These are phyloP conservation scores for Gnathonemus longibarbis DNA, from an alignment of 2,113 vertebrate genomes.

Conservation along the genomic window DNA sequence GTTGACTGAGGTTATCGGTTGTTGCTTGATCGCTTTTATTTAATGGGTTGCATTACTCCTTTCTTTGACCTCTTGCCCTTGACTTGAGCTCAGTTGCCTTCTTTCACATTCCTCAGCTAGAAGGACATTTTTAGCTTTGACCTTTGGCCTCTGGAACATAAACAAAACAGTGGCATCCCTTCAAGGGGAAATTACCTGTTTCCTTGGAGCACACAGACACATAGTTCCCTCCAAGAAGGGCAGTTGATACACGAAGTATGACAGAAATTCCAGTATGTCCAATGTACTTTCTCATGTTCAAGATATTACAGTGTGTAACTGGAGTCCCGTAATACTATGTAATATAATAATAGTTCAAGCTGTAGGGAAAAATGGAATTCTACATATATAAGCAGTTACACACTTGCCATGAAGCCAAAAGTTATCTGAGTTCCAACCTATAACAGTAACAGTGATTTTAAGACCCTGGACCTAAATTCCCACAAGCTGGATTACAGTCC, in stretches of 20 bases:
- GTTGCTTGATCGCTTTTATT: background rate
- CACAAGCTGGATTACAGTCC: constrained; percentile 1
- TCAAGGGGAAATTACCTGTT: background rate
- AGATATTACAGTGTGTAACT: background rate
- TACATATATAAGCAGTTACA: background rate
- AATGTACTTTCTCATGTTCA: background rate
- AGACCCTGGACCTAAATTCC: constrained; percentile 6
- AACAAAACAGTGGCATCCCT: constrained; percentile 6
- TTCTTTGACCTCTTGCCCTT: background rate
- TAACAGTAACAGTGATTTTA: constrained; percentile 5
- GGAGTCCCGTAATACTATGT: background rate
- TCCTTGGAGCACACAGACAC: background rate
- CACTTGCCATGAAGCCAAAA: background rate
- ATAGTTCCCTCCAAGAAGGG: background rate
- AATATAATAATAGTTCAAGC: background rate
- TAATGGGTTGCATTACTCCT: background rate
- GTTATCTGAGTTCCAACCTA: background rate
- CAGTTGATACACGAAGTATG: background rate
- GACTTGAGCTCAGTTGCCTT: background rate
- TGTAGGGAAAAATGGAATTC: background rate
- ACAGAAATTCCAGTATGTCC: background rate
- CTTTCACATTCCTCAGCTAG: constrained; percentile 7
- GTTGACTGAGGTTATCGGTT: background rate
- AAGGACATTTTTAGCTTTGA: constrained; percentile 16
- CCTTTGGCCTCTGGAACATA: constrained; percentile 17